Evolutionary conservation across 2,113 vertebrate species (phyloP).

Genomic region (Cercopithecus mona): DNA sequence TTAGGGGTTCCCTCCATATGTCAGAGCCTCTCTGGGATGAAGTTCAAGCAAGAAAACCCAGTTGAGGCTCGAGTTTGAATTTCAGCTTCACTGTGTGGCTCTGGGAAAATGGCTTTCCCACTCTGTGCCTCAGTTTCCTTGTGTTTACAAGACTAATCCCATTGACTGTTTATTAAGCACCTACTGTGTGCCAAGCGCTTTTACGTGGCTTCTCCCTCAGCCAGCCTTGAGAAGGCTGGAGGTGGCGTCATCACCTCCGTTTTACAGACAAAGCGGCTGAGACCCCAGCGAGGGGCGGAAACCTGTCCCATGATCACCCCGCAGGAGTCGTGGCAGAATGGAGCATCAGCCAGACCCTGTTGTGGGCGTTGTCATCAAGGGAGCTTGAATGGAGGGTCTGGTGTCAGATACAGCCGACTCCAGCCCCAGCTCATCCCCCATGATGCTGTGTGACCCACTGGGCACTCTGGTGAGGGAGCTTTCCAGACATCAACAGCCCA

Average conservation of each 20-base stretch:
- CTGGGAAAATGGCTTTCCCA: slow-evolving; percentile 24
- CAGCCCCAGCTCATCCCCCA: background rate
- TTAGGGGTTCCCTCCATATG: background rate
- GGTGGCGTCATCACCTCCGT: background rate
- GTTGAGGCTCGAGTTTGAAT: background rate
- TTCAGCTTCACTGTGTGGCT: slow-evolving; percentile 23
- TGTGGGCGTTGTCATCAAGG: background rate
- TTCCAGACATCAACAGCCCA: background rate
- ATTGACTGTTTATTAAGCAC: slow-evolving; percentile 3
- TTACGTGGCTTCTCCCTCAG: background rate
- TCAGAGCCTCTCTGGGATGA: background rate
- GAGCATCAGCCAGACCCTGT: background rate
- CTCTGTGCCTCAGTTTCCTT: slow-evolving; percentile 64
- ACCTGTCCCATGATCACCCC: background rate
- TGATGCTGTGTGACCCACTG: background rate
- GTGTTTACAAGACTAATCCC: slow-evolving; percentile 64
- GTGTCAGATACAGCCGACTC: background rate
- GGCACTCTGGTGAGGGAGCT: background rate
- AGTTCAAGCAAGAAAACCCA: background rate
- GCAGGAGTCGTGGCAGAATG: background rate
- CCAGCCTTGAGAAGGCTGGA: background rate
- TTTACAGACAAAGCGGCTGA: background rate
- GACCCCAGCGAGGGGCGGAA: background rate
- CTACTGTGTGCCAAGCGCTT: slow-evolving; percentile 41
- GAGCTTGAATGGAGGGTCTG: background rate